Percentiles rank a stretch among this genome's conserved stretches.
These are phyloP conservation scores for Tricholaema leucomelas DNA, from an alignment of 2,113 vertebrate genomes.

Conservation along the genomic window DNA sequence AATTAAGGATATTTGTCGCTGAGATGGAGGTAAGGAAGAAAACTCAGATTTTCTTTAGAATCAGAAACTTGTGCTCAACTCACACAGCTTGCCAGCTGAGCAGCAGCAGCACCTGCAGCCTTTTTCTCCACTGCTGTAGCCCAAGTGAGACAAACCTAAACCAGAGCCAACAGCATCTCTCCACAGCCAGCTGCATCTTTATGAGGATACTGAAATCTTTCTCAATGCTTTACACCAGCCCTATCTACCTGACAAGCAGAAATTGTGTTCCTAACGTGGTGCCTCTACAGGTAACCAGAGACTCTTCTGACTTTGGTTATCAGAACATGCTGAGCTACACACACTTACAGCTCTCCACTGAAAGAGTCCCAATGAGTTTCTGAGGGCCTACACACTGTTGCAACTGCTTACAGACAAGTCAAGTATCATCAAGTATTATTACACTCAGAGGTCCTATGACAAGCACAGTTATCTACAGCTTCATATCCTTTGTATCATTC, in stretches of 20 bases:
- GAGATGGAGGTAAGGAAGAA: neutral
- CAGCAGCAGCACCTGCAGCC: neutral
- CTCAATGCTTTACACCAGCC: neutral
- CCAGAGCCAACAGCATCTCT: neutral
- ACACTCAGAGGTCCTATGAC: neutral
- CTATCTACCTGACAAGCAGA: neutral
- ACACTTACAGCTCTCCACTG: neutral
- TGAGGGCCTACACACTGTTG: neutral
- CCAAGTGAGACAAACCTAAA: neutral
- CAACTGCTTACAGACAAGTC: neutral
- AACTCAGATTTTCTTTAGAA: constrained; percentile 33
- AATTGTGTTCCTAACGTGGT: neutral
- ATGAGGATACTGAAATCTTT: neutral
- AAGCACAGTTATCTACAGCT: neutral
- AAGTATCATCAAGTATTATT: neutral
- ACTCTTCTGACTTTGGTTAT: neutral
- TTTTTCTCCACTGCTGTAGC: neutral
- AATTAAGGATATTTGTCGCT: neutral
- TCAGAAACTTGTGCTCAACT: constrained; percentile 20
- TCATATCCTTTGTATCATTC: neutral
- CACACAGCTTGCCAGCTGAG: neutral
- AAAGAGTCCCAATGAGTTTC: neutral
- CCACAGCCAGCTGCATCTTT: neutral
- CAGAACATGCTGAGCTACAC: neutral
- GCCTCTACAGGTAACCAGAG: neutral